Evolutionary conservation across 2,888 invertebrate species (phyloP), one percentile per base, ranked within the genome.

Genomic region (Xestia sexstrigata): DNA sequence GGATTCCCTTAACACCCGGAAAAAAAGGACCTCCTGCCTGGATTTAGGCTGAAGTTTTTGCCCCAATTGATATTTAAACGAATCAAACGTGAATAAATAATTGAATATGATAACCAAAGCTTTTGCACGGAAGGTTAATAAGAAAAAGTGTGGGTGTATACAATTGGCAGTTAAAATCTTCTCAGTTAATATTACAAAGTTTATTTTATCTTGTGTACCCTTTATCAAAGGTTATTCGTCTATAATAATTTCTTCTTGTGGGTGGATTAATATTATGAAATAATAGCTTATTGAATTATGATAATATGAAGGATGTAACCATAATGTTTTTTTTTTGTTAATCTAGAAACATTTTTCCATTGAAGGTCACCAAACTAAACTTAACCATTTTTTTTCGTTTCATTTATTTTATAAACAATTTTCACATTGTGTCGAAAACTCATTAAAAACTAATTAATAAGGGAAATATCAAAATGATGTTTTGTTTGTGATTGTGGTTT

Each of bases 171-270:
- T 15, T 55, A 30, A 4, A 15, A 55, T 13, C 17, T 42, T 11
- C 7, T 23, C 17, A 20, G 5, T 15, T 26, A 47, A 20, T 55
- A 49, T 42, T 45, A 63, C 11, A 35, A 35, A 76, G 52, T 35
- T 63, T 17, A 39, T 76, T 35, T 35, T 49, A 78, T 60, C 15
- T 67, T 42, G 11, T 30, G 15, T 62, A 52, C 60, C 49, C 49
- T 69, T 77, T 62, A 42, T 7, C n/a, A 78, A 78, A 78, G 42
- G 42, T 78, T 62, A 45, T 39, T 8, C 30, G 30, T 11, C 23
- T 49, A 17, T 30, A 49, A 30, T 20, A 67, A 39, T 15, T 42
- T 6, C 2, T 35, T 47, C 23, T 66, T 0, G 67, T 67, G 78
- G 76, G 58, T 30, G 47, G 55, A 8, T 30, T 3, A 62, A 49